These are phyloP conservation scores for Heliconius cydno DNA, from an alignment of 2,888 invertebrate species.

Conservation along the genomic window DNA sequence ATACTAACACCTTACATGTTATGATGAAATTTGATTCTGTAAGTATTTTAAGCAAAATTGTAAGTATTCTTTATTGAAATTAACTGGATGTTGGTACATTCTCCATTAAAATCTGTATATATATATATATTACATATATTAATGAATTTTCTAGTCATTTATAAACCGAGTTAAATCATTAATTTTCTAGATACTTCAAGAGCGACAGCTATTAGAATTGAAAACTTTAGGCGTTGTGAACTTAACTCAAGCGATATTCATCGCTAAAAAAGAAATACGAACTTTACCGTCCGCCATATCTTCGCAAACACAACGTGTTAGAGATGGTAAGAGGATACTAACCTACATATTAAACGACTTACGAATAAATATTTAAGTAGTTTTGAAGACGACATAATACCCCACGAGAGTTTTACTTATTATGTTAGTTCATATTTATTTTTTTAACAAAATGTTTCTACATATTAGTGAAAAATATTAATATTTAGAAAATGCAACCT, in stretches of 20 bases:
- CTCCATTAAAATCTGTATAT: no score
- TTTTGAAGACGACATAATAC: background rate
- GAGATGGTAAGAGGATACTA: constrained; percentile 81
- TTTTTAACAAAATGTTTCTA: no score
- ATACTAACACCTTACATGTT: constrained; percentile 87
- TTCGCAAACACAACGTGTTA: constrained; percentile 81
- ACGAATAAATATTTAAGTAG: background rate
- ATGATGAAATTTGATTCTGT: constrained; percentile 83
- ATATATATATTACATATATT: no score
- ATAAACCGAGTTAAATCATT: background rate
- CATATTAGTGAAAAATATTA: no score
- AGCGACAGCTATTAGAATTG: constrained; percentile 79
- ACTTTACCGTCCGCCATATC: constrained; percentile 84
- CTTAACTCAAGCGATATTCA: constrained; percentile 82
- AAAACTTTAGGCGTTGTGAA: constrained; percentile 79
- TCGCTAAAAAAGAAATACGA: constrained; percentile 83
- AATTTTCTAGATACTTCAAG: constrained; percentile 75
- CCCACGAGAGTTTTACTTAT: background rate
- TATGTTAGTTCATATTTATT: no score
- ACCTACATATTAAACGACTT: background rate
- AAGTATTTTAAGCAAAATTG: background rate
- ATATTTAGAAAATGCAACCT: background rate
- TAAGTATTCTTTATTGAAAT: constrained; percentile 2
- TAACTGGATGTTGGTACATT: background rate
- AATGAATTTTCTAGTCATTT: no score